phyloP scores from a whole-genome alignment of 2,797 vertebrate genomes.

The Rhabdomys pumilio region DNA sequence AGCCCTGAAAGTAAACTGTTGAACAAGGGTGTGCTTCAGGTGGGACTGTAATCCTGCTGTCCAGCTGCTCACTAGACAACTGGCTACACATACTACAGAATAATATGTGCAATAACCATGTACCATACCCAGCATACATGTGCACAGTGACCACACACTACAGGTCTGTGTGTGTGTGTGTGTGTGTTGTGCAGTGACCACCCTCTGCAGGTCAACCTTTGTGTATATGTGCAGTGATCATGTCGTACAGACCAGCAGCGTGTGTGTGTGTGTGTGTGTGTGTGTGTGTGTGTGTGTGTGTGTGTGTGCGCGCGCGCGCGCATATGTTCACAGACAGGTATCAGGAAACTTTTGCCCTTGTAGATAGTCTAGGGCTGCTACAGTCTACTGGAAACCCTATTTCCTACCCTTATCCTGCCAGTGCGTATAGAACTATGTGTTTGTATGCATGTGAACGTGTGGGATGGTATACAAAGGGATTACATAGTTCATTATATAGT shows the following conservation, averaged over 20 bases:
- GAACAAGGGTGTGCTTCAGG: background rate
- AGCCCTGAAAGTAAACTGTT: background rate
- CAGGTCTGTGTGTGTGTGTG: background rate
- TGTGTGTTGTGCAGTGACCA: background rate
- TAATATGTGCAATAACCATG: too few relatives aligned
- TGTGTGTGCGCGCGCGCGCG: too few relatives aligned
- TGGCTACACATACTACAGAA: background rate
- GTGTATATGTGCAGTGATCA: background rate
- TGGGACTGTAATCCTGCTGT: background rate
- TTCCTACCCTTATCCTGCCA: background rate
- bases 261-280: background rate
- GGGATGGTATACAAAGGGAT: background rate
- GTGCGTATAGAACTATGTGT: background rate
- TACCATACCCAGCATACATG: background rate
- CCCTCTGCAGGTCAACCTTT: too few relatives aligned
- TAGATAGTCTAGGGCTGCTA: too few relatives aligned
- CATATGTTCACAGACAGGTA: background rate
- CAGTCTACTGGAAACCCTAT: background rate
- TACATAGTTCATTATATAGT: background rate
- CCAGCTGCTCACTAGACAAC: background rate
- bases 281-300: background rate
- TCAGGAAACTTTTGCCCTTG: background rate
- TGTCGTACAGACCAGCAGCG: fast-evolving
- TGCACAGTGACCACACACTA: too few relatives aligned
- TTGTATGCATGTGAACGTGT: background rate